phyloP scores from a whole-genome alignment of 2,888 invertebrate species.

The Anoncus sp. region DNA sequence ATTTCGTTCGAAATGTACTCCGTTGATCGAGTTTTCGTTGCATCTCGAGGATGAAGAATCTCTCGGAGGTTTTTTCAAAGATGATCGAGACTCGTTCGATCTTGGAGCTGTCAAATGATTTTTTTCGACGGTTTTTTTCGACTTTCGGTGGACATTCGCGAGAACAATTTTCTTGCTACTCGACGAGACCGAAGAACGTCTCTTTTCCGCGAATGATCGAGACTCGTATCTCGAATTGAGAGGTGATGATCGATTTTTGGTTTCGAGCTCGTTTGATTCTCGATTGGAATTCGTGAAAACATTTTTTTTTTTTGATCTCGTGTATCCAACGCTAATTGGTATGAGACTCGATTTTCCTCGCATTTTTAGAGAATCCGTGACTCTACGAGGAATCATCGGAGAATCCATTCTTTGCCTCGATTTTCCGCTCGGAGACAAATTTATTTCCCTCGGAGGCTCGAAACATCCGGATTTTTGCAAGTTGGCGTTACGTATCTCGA shows the following conservation, averaged over 20 bases:
- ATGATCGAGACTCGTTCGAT: neutral
- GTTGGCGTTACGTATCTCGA: neutral
- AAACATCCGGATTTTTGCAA: conserved; percentile 3
- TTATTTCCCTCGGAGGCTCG: neutral
- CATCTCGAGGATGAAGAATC: neutral
- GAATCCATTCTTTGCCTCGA: conserved; percentile 32
- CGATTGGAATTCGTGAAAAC: neutral
- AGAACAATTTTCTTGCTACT: neutral
- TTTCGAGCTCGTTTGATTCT: neutral
- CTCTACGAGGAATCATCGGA: conserved; percentile 38
- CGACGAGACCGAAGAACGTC: neutral
- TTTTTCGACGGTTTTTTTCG: neutral
- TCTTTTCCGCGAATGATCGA: neutral
- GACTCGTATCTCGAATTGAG: neutral
- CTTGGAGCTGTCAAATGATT: neutral
- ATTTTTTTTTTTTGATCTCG: conserved; percentile 10
- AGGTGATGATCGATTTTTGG: neutral
- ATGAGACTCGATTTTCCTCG: conserved; percentile 36
- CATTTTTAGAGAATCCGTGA: neutral
- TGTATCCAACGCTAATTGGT: conserved; percentile 37
- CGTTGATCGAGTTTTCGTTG: neutral
- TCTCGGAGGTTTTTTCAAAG: neutral
- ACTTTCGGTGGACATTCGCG: neutral
- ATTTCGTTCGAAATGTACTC: conserved; percentile 40
- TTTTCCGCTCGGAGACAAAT: conserved; percentile 8